phyloP scores from a whole-genome alignment of 2,797 vertebrate species.

The Sebastes wilsoni region DNA sequence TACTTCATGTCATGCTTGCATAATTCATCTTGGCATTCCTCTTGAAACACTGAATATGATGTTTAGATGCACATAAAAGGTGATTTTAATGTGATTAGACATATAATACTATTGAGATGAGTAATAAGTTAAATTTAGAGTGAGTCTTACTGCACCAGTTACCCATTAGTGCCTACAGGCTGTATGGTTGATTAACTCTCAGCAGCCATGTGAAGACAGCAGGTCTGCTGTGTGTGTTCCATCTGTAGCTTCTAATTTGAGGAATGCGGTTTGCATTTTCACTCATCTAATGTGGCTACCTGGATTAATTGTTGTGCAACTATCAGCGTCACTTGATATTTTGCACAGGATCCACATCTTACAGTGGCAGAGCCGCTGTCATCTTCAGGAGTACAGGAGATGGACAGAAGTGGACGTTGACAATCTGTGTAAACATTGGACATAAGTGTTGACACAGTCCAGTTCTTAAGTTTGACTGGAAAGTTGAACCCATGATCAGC shows the following conservation, averaged over 20 bases:
- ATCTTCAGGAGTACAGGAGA: too few relatives aligned
- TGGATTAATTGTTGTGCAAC: conserved; percentile 6
- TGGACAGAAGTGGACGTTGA: too few relatives aligned
- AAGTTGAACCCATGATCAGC: not conserved
- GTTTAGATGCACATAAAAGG: not conserved
- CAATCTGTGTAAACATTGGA: too few relatives aligned
- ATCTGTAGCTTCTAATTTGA: not conserved
- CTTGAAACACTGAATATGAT: not conserved
- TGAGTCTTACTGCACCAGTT: not conserved
- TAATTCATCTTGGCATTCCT: not conserved
- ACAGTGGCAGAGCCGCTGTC: too few relatives aligned
- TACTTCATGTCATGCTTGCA: not conserved
- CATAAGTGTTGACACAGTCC: too few relatives aligned
- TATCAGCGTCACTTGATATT: not conserved
- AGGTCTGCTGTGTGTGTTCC: conserved; percentile 5
- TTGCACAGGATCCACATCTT: not conserved
- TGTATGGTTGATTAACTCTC: conserved; percentile 1
- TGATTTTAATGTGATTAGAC: not conserved
- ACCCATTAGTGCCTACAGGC: not conserved
- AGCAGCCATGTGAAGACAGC: conserved; percentile 1
- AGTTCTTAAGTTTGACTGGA: too few relatives aligned
- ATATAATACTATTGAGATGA: not conserved
- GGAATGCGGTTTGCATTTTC: not conserved
- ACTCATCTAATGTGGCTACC: not conserved
- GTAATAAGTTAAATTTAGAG: not conserved